Conservation (phyloP, 2,113 vertebrate species). For the Marcusenius ussheri region DNA sequence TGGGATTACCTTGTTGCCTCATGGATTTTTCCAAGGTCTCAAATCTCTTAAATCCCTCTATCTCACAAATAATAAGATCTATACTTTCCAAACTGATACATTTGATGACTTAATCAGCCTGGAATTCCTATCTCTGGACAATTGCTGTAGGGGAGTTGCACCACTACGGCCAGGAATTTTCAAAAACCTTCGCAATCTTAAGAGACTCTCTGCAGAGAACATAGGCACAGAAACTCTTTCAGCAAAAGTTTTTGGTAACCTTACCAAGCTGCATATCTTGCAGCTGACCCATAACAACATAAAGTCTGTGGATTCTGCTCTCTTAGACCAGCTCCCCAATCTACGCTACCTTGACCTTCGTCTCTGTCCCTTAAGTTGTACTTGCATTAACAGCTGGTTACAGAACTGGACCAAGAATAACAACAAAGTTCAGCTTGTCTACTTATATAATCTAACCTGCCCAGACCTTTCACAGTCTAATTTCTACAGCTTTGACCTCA, state of each 20-base stretch:
- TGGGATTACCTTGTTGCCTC: conserved; percentile 51
- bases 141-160: conserved; percentile 53
- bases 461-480: conserved; percentile 31
- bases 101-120: conserved; percentile 69
- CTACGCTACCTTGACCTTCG: conserved; percentile 71
- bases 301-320: conserved; percentile 43
- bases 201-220: conserved; percentile 61
- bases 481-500: conserved; percentile 62
- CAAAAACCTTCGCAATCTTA: conserved; percentile 63
- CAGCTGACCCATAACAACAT: conserved; percentile 68
- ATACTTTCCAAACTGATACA: conserved; percentile 42
- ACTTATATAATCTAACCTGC: conserved; percentile 48
- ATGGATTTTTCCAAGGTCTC: conserved; percentile 53
- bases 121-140: conserved; percentile 54
- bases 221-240: conserved; percentile 65
- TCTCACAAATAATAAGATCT: conserved; percentile 59
- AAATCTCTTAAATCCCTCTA: conserved; percentile 48
- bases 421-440: conserved; percentile 61
- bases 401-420: conserved; percentile 53
- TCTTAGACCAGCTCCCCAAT: conserved; percentile 48
- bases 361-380: conserved; percentile 67
- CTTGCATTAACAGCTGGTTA: conserved; percentile 51
- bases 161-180: conserved; percentile 64
- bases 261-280: conserved; percentile 53
- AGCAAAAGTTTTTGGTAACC: conserved; percentile 66